Evolutionary conservation across 1,140 invertebrate genomes (phyloP), one percentile per base, ranked within the genome.

Genomic region (Rhyzopertha dominica): DNA sequence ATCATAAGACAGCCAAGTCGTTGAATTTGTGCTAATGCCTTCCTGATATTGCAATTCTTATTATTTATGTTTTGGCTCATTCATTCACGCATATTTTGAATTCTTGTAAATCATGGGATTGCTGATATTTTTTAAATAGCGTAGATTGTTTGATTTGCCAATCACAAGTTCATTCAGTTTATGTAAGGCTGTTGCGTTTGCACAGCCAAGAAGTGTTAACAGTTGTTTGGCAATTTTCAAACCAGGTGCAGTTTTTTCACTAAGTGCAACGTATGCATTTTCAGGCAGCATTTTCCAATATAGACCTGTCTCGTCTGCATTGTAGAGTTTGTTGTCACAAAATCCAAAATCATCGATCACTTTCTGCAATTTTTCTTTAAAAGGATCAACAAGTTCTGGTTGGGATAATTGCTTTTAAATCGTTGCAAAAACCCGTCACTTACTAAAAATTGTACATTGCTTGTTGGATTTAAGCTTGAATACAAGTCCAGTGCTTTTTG

Each of bases 241-340:
- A 8, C 16, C 2, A 37, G 14, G 8, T 17, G 35, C 35, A 7
- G 16, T 16, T 18, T n/a, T 37, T 37, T 37, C 35, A 8, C n/a
- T 37, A 22, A 22, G 19, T 16, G 35, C 19, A 8, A 37, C 19
- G 10, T 22, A 18, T n/a, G 23, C 10, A 16, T 17, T 26, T 23
- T 24, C 39, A 20, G 43, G 43, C 44, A 61, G 48, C 46, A 52
- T 56, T 42, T 54, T 56, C 48, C 55, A 62, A 43, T 49, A 50
- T n/a, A 60, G 39, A 9, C 49, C 55, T 3, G 37, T 54, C 40
- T 58, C 59, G 24, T 62, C 56, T n/a, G 53, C 54, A 31, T 56
- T 60, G 43, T 50, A 56, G 14, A 60, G 35, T 29, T 58, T 7
- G 17, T 2, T 12, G 12, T 19, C 14, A n/a, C 14, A 23, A 13